phyloP scores from a whole-genome alignment of 2,113 vertebrate species.

The Kobus ellipsiprymnus region DNA sequence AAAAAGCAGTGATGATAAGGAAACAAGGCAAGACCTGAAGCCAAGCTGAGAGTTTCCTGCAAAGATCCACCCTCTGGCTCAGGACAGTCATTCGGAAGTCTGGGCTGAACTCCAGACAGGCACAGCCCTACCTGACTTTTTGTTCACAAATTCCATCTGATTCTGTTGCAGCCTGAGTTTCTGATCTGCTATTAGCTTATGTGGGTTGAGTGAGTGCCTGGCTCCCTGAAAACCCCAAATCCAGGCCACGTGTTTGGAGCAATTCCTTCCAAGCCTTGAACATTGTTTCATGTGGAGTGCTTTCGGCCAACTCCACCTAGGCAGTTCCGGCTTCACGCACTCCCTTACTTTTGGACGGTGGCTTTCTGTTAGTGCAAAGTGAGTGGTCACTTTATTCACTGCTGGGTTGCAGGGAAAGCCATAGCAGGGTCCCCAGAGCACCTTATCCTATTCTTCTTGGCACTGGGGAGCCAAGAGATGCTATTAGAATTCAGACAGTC shows the following conservation, averaged over 20 bases:
- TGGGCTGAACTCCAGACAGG: not conserved
- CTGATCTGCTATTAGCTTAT: not conserved
- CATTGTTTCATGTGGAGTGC: not conserved
- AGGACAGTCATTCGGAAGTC: too few relatives aligned
- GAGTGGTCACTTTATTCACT: not conserved
- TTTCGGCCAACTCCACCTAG: accelerated
- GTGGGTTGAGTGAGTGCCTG: not conserved
- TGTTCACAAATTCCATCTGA: not conserved
- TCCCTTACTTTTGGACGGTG: not conserved
- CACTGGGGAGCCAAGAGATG: not conserved
- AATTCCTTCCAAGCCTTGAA: accelerated
- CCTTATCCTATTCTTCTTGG: not conserved
- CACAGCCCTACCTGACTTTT: not conserved
- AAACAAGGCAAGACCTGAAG: accelerated
- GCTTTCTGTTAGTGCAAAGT: not conserved
- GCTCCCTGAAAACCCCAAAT: not conserved
- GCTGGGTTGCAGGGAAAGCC: not conserved
- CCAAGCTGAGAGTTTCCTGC: too few relatives aligned
- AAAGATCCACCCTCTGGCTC: too few relatives aligned
- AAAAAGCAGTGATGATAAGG: too few relatives aligned
- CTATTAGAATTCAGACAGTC: not conserved
- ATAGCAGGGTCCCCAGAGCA: too few relatives aligned
- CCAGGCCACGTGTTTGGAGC: accelerated
- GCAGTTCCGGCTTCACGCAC: not conserved
- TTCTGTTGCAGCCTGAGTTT: not conserved